Evolutionary conservation across 35 echinoderm and acorn worm species (phyloP).

Genomic region (Stichopus chloronotus): DNA sequence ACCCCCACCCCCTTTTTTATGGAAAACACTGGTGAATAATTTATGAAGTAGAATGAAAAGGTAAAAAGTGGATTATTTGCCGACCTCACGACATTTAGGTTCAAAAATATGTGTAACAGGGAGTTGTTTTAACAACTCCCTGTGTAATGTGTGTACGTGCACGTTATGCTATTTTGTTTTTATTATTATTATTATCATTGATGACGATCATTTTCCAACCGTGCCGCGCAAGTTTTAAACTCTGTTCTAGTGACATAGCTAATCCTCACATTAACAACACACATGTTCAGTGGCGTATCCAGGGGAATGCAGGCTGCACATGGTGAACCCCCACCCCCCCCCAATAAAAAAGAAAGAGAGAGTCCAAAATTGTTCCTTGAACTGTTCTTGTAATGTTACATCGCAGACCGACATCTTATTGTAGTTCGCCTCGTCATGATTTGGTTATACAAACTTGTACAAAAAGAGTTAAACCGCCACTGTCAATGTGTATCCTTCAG

Average conservation of each 20-base stretch:
- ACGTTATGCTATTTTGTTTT: background rate
- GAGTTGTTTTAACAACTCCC: background rate
- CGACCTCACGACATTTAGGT: no score
- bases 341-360: background rate
- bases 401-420: background rate
- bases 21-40: no score
- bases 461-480: background rate
- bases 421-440: background rate
- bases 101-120: no score
- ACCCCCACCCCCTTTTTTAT: no score
- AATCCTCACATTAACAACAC: background rate
- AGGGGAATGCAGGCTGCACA: background rate
- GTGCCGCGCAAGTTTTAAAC: background rate
- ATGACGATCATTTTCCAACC: background rate
- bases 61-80: no score
- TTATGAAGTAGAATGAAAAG: no score
- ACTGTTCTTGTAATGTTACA: background rate
- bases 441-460: background rate
- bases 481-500: no score
- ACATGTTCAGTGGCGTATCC: background rate
- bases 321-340: background rate
- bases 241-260: background rate
- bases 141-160: background rate
- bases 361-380: background rate
- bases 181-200: no score